Conservation (phyloP, 53 echinoderm and acorn worm genomes). For the Henricia sp. region DNA sequence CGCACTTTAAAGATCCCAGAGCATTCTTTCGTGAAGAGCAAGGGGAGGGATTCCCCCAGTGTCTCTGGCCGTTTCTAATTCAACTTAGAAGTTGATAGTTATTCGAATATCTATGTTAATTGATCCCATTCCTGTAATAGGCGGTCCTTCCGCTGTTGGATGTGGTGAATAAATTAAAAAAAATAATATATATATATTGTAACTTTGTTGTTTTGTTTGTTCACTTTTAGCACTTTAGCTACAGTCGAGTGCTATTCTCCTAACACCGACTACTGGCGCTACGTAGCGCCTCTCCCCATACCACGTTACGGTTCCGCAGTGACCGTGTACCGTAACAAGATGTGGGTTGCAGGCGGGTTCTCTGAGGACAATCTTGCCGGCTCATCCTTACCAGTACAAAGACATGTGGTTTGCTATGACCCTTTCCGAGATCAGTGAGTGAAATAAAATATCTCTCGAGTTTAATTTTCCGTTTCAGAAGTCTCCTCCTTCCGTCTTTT, state of each 20-base stretch:
- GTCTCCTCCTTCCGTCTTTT: not conserved
- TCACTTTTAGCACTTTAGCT: conserved; percentile 45
- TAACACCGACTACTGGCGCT: conserved; percentile 69
- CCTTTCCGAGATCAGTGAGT: conserved; percentile 38
- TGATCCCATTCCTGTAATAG: too few species aligned
- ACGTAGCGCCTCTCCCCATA: conserved; percentile 64
- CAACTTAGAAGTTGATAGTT: too few species aligned
- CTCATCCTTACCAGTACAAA: conserved; percentile 16
- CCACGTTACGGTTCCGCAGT: conserved; percentile 76
- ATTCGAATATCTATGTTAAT: too few species aligned
- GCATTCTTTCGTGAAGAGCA: too few species aligned
- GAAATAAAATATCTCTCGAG: not conserved
- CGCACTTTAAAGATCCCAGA: too few species aligned
- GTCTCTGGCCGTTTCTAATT: too few species aligned
- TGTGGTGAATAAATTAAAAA: too few species aligned
- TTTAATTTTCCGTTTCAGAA: too few species aligned
- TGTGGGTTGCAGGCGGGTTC: conserved; percentile 80
- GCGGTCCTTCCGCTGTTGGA: too few species aligned
- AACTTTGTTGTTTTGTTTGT: too few species aligned
- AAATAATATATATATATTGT: too few species aligned
- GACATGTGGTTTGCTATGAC: conserved; percentile 39
- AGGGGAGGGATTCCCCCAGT: too few species aligned
- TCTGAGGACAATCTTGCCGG: conserved; percentile 38
- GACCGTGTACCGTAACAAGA: conserved; percentile 45
- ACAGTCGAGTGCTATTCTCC: conserved; percentile 76